Evolutionary conservation across 2,113 vertebrate genomes (phyloP).

Genomic region (Bungarus multicinctus): DNA sequence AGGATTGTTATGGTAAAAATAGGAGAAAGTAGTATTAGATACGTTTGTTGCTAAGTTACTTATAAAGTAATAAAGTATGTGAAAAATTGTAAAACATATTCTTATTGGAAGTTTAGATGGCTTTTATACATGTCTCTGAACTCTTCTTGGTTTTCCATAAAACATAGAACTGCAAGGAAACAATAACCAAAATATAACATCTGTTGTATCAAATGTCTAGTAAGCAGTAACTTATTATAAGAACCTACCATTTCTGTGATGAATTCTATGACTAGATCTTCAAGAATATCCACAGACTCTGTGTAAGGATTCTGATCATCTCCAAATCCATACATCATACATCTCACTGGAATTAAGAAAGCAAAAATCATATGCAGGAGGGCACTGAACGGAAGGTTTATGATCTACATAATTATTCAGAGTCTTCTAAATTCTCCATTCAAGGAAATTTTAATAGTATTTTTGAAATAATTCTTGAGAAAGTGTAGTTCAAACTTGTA

Average conservation of each 20-base stretch:
- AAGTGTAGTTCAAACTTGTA: background rate
- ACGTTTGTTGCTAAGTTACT: background rate
- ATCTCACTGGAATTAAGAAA: conserved; percentile 75
- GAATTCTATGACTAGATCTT: conserved; percentile 97
- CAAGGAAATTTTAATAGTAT: background rate
- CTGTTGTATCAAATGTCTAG: background rate
- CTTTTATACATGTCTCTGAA: background rate
- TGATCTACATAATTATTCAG: background rate
- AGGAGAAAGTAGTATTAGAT: background rate
- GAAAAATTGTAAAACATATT: background rate
- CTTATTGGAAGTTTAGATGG: background rate
- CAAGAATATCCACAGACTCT: conserved; percentile 96
- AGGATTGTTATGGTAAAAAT: background rate
- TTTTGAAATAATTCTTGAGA: background rate
- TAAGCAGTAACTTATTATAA: background rate
- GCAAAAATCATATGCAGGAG: background rate
- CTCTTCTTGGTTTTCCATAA: background rate
- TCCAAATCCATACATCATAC: conserved; percentile 99
- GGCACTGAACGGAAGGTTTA: background rate
- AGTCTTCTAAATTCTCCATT: background rate
- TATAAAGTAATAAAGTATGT: background rate
- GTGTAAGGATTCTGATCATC: conserved; percentile 99
- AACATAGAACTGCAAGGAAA: background rate
- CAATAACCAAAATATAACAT: background rate
- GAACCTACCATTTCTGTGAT: conserved; percentile 92